Percentiles rank a stretch among this genome's conserved stretches.
Conservation (phyloP, 2,888 invertebrate genomes). For the Caenorhabditis sp. region DNA sequence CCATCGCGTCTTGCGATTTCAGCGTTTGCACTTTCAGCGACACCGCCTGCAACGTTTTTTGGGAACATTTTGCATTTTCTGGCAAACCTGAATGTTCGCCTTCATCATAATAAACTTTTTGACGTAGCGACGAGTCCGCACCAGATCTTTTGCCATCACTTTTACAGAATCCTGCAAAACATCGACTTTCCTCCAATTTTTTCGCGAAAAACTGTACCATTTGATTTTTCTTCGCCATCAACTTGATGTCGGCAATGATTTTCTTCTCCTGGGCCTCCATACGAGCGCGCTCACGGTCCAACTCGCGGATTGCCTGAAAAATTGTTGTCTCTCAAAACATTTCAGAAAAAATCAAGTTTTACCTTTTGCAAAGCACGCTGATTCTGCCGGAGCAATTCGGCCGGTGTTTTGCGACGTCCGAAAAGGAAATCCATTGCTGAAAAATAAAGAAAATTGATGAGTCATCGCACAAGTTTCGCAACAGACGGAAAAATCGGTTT, state of each 20-base stretch:
- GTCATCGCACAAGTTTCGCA: slow-evolving; percentile 32
- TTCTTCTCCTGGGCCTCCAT: slow-evolving; percentile 99
- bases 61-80: neutral
- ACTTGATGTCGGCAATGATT: slow-evolving; percentile 96
- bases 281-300: slow-evolving; percentile 83
- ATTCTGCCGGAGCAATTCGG: slow-evolving; percentile 97
- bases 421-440: slow-evolving; percentile 84
- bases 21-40: slow-evolving; percentile 97
- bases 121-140: slow-evolving; percentile 92
- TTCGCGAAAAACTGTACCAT: too few relatives aligned
- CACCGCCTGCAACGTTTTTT: slow-evolving; percentile 83
- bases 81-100: slow-evolving; percentile 89
- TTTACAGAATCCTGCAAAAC: slow-evolving; percentile 92
- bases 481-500: neutral
- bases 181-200: slow-evolving; percentile 35
- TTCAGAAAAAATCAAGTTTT: neutral
- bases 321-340: neutral
- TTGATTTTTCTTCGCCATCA: slow-evolving; percentile 98
- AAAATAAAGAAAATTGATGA: slow-evolving; percentile 11
- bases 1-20: slow-evolving; percentile 98
- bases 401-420: slow-evolving; percentile 94
- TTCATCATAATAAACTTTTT: slow-evolving; percentile 99
- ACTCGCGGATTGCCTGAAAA: slow-evolving; percentile 90
- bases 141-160: slow-evolving; percentile 99
- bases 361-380: slow-evolving; percentile 93